Evolutionary conservation across 2,888 invertebrate species (phyloP).

Genomic region (Mesorhabditis sp.): DNA sequence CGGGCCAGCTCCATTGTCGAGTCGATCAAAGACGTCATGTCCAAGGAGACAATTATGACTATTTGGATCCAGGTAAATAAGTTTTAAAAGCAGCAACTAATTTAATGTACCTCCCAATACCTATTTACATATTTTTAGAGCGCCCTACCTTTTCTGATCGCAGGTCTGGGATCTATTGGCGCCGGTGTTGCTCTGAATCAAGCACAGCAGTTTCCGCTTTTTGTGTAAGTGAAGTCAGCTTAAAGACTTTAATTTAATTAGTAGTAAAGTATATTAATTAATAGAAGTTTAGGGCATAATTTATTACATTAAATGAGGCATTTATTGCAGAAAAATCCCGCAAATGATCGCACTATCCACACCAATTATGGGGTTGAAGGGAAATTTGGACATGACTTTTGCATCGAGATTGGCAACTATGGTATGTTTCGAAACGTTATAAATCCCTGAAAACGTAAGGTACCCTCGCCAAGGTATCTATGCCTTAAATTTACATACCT

Average conservation of each 20-base stretch:
- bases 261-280: neutral
- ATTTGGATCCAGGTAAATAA: neutral
- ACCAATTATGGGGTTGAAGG: conserved; percentile 2
- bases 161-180: neutral
- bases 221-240: too few species aligned
- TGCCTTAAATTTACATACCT: neutral
- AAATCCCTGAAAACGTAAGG: neutral
- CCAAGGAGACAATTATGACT: conserved; percentile 6
- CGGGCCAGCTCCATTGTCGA: neutral
- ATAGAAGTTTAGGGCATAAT: neutral
- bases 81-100: neutral
- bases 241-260: neutral
- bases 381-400: conserved; percentile 4
- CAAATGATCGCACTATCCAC: neutral
- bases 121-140: neutral
- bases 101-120: neutral
- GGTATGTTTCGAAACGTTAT: neutral
- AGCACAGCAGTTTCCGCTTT: neutral
- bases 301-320: too few species aligned
- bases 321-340: neutral
- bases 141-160: conserved; percentile 1
- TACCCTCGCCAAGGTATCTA: neutral
- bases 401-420: conserved; percentile 3
- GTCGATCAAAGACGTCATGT: conserved; percentile 2
- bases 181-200: conserved; percentile 1